Evolutionary conservation across 1,140 invertebrate genomes (phyloP).

Genomic region (Dendrolimus punctatus): DNA sequence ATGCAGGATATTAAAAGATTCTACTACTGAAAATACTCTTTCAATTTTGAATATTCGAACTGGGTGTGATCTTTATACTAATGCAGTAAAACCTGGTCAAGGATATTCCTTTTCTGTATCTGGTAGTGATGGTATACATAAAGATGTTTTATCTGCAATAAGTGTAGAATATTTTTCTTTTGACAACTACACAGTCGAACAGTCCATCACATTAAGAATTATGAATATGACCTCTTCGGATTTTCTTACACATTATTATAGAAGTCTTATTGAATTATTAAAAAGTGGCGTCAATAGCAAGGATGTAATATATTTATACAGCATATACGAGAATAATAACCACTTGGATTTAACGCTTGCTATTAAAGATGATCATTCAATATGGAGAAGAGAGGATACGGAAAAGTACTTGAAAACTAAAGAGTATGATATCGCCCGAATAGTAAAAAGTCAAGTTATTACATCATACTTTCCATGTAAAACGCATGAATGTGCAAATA

Average conservation of each 20-base stretch:
- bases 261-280: slow-evolving; percentile 80
- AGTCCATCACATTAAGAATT: slow-evolving; percentile 85
- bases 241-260: slow-evolving; percentile 84
- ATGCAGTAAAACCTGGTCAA: slow-evolving; percentile 77
- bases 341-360: slow-evolving; percentile 82
- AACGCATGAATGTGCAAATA: slow-evolving; percentile 80
- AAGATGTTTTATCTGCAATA: slow-evolving; percentile 87
- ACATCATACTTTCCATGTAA: slow-evolving; percentile 84
- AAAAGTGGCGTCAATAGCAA: slow-evolving; percentile 76
- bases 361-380: slow-evolving; percentile 71
- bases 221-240: slow-evolving; percentile 79
- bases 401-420: slow-evolving; percentile 77
- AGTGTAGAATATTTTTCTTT: slow-evolving; percentile 87
- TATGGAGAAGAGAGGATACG: slow-evolving; percentile 75
- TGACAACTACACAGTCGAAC: slow-evolving; percentile 85
- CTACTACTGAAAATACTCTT: slow-evolving; percentile 63
- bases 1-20: slow-evolving; percentile 82
- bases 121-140: slow-evolving; percentile 91
- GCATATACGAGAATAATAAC: slow-evolving; percentile 78
- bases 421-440: slow-evolving; percentile 74
- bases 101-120: slow-evolving; percentile 84
- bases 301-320: slow-evolving; percentile 80
- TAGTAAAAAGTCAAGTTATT: slow-evolving; percentile 72
- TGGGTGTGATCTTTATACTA: slow-evolving; percentile 85
- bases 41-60: slow-evolving; percentile 80